Base-by-base conservation (phyloP, 2,113 vertebrate species). In the Amphiprion ocellaris region DNA sequence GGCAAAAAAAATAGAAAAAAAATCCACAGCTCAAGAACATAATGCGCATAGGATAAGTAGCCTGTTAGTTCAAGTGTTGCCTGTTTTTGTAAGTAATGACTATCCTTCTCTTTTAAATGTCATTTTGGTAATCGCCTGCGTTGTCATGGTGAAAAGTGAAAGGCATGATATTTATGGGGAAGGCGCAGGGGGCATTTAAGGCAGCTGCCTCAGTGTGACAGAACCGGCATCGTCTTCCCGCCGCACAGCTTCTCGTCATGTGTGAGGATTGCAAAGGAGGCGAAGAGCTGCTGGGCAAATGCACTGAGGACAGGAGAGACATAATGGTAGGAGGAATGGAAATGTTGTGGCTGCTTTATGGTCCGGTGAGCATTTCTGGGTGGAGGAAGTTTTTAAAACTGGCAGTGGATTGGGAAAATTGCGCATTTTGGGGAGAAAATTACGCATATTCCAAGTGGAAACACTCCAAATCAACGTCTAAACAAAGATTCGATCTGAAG, bases 181-280 rank as follows among this genome's bases (percentile, higher is more conserved):
- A 70, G 89, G 71, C 52, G 88, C 67, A 58, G 50, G 87, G 83
- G 83, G 89, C 82, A 89, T 94, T 93, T 86, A 93, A 92, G 82
- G 85, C 85, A 50, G 77, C 87, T 79, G 87, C 72, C 12, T 19
- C 73, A n/a, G 81, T 49, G 37, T 74, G 80, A 80, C 73, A 54
- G 33, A 50, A 70, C 23, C 66, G 17, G 28, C 83, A 21, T 53
- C 69, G 41, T 74, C 74, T 33, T 8, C 62, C 64, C 67, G 66
- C 58, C 69, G 33, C 30, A 87, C 37, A 88, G 75, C 87, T 69
- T 39, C 76, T 65, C 81, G 85, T 85, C 92, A 97, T 96, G 96
- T 95, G 95, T 78, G 94, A 95, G 30, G 95, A 94, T 74, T 93
- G 93, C 89, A 91, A 93, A 88, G 79, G 91, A 81, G 92, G 92